Evolutionary conservation across 2,113 vertebrate species (phyloP).

Genomic region (Microcebus murinus): DNA sequence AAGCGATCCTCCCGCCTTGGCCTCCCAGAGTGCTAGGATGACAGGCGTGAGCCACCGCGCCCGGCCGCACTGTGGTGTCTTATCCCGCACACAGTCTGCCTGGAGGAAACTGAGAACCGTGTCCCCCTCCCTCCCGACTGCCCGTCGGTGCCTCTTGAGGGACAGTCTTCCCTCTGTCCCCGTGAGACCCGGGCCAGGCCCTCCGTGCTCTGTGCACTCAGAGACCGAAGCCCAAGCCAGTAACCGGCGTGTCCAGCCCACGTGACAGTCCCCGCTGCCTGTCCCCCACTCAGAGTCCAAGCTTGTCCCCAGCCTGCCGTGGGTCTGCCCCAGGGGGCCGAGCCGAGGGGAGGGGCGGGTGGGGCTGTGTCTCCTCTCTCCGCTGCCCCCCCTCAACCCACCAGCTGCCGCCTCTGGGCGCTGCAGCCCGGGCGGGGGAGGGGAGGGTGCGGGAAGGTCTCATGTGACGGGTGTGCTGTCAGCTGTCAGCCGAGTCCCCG

Average conservation of each 20-base stretch:
- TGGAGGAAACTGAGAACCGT: neutral
- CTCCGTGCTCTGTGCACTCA: neutral
- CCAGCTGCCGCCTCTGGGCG: neutral
- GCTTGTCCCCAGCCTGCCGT: neutral
- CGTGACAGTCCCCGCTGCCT: no score
- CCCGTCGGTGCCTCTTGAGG: rapidly evolving
- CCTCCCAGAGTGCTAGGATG: no score
- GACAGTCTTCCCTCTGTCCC: neutral
- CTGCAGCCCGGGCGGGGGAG: no score
- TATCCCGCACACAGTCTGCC: neutral
- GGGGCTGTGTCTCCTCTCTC: no score
- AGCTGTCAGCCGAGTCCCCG: no score
- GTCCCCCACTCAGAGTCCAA: no score
- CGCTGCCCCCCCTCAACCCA: rapidly evolving
- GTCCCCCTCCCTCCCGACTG: no score
- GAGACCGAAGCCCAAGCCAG: neutral
- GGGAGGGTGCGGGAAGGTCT: no score
- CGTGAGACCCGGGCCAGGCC: neutral
- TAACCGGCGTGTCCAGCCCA: neutral
- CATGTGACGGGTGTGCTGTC: no score
- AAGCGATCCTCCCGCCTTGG: no score
- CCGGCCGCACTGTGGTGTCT: neutral
- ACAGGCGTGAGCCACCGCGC: no score
- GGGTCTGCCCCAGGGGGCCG: neutral
- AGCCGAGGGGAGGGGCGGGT: no score